These are phyloP conservation scores for Brachionus calyciflorus DNA, from an alignment of 1,140 invertebrate genomes.

Conservation along the genomic window DNA sequence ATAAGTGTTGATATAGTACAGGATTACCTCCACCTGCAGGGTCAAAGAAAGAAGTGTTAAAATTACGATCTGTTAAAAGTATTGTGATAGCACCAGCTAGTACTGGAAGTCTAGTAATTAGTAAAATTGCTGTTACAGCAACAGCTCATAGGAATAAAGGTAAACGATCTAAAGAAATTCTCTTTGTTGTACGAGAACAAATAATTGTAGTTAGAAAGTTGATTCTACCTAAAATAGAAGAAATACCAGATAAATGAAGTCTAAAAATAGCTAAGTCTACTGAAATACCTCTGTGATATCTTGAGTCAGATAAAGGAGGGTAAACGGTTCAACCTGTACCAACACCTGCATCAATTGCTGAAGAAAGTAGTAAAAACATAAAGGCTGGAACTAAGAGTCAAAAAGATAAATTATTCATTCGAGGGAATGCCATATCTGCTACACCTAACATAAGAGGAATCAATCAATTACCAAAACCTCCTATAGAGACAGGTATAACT, in stretches of 20 bases:
- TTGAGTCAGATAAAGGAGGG: conserved; percentile 69
- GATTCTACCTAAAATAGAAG: conserved; percentile 68
- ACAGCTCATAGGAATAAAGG: conserved; percentile 68
- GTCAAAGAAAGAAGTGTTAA: conserved; percentile 71
- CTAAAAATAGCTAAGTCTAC: conserved; percentile 70
- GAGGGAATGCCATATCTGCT: conserved; percentile 73
- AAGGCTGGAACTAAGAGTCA: conserved; percentile 68
- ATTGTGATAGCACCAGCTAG: conserved; percentile 73
- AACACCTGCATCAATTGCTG: conserved; percentile 65
- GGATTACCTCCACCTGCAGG: conserved; percentile 69
- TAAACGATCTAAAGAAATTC: conserved; percentile 62
- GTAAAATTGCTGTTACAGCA: conserved; percentile 68
- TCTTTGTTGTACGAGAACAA: conserved; percentile 56
- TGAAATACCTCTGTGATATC: conserved; percentile 65
- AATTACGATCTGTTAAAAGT: conserved; percentile 69
- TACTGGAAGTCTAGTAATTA: conserved; percentile 69
- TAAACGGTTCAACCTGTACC: conserved; percentile 70
- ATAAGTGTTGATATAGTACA: conserved; percentile 73
- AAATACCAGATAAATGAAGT: conserved; percentile 68
- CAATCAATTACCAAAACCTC: conserved; percentile 75
- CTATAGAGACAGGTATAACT: conserved; percentile 74
- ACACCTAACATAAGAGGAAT: conserved; percentile 70
- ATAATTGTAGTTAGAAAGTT: conserved; percentile 65
- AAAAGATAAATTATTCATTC: conserved; percentile 76
- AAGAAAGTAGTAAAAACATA: conserved; percentile 64